These are phyloP conservation scores for Prosopocoilus inquinatus DNA, from an alignment of 2,888 invertebrate species.

Conservation along the genomic window DNA sequence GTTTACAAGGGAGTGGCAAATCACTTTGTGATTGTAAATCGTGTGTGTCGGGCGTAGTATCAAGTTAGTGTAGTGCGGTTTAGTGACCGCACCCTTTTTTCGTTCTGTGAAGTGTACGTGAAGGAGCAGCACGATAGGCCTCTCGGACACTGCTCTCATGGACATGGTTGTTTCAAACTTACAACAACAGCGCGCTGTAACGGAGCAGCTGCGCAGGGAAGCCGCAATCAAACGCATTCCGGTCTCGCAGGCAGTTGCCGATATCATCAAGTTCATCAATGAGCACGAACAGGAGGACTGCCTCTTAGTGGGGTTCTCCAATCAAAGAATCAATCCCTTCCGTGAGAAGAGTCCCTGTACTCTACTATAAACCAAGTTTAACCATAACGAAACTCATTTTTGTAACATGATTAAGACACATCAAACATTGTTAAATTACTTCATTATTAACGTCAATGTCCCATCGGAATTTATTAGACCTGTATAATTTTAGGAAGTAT, in stretches of 20 bases:
- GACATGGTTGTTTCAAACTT: conserved; percentile 92
- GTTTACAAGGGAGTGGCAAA: background rate
- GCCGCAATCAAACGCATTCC: conserved; percentile 83
- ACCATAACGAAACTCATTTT: too few relatives aligned
- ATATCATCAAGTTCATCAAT: conserved; percentile 86
- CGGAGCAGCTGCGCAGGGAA: conserved; percentile 90
- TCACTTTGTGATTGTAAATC: background rate
- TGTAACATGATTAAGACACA: background rate
- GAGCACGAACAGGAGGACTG: conserved; percentile 94
- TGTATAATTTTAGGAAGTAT: background rate
- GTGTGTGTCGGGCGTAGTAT: background rate
- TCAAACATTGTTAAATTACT: background rate
- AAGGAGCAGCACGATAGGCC: conserved; percentile 69
- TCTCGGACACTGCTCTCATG: conserved; percentile 86
- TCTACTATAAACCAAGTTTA: conserved; percentile 62
- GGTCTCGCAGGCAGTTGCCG: conserved; percentile 86
- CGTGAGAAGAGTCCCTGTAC: conserved; percentile 89
- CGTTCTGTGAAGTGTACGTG: conserved; percentile 18
- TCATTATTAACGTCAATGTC: background rate
- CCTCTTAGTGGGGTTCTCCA: conserved; percentile 88
- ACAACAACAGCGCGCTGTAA: conserved; percentile 91
- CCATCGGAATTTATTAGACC: background rate
- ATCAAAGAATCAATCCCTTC: conserved; percentile 93
- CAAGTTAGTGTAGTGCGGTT: conserved; percentile 5
- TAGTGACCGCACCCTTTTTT: conserved; percentile 8